phyloP scores from a whole-genome alignment of 1,140 invertebrate species.

The Penaeus indicus region DNA sequence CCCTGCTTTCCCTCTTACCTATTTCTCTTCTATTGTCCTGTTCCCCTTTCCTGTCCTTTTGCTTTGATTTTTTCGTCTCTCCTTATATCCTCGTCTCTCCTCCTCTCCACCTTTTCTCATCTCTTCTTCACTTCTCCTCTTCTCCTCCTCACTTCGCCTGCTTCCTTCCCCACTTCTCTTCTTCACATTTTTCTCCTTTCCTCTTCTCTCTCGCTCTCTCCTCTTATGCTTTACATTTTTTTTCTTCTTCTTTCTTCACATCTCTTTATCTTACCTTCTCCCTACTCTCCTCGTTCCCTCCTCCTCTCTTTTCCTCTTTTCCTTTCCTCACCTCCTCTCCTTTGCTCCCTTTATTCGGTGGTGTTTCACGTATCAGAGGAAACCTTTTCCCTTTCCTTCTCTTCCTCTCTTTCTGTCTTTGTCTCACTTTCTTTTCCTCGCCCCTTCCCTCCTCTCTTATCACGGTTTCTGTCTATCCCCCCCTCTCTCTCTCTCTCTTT shows the following conservation, averaged over 20 bases:
- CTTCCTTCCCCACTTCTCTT: background rate
- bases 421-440: background rate
- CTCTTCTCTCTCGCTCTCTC: background rate
- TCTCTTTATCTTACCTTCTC: background rate
- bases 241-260: background rate
- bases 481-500: no score
- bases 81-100: slow-evolving; percentile 21
- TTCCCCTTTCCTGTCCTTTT: no score
- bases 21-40: no score
- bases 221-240: no score
- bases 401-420: background rate
- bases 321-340: no score
- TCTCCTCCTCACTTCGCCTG: background rate
- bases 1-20: no score
- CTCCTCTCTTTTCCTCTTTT: background rate
- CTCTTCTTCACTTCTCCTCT: background rate
- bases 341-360: background rate
- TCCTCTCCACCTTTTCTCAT: background rate
- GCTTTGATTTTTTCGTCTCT: background rate
- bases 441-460: no score
- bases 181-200: background rate
- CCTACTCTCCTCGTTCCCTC: background rate
- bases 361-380: no score
- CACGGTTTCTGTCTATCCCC: no score
- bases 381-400: background rate